A percentile compares a stretch with the other conserved stretches of the same genome.
Conservation (phyloP, 1,140 invertebrate species). For the Tenebrio molitor region DNA sequence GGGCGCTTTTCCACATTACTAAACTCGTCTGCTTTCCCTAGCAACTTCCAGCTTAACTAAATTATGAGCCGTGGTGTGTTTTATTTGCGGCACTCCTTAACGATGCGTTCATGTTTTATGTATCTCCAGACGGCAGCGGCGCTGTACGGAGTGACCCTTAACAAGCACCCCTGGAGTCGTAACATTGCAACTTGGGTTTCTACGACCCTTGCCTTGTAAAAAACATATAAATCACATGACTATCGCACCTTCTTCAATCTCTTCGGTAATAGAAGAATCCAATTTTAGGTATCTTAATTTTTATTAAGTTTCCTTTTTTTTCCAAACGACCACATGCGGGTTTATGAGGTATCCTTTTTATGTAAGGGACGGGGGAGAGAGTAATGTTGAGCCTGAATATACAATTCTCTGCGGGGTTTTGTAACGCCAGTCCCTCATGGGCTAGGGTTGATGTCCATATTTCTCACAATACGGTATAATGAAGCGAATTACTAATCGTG, state of each 20-base stretch:
- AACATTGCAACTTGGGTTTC: conserved; percentile 27
- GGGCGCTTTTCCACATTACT: conserved; percentile 24
- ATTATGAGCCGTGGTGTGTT: conserved; percentile 50
- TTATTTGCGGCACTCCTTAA: conserved; percentile 54
- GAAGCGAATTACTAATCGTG: conserved; percentile 19
- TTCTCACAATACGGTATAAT: conserved; percentile 4
- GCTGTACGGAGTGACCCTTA: conserved; percentile 44
- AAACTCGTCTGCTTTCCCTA: conserved; percentile 21
- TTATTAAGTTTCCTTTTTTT: not conserved
- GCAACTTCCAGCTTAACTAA: conserved; percentile 49
- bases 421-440: too few relatives aligned
- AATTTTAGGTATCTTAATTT: conserved; percentile 30
- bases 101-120: conserved; percentile 55
- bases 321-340: not conserved
- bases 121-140: conserved; percentile 47
- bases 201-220: conserved; percentile 41
- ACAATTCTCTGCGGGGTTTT: conserved; percentile 1
- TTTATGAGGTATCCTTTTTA: not conserved
- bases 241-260: conserved; percentile 17
- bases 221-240: conserved; percentile 33
- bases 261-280: conserved; percentile 39
- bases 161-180: conserved; percentile 47
- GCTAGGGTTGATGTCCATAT: too few relatives aligned
- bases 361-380: not conserved
- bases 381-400: too few relatives aligned